Percentiles rank a stretch among this genome's conserved stretches.
These are phyloP conservation scores for Tragelaphus eurycerus DNA, from an alignment of 2,797 vertebrate genomes.

Conservation along the genomic window DNA sequence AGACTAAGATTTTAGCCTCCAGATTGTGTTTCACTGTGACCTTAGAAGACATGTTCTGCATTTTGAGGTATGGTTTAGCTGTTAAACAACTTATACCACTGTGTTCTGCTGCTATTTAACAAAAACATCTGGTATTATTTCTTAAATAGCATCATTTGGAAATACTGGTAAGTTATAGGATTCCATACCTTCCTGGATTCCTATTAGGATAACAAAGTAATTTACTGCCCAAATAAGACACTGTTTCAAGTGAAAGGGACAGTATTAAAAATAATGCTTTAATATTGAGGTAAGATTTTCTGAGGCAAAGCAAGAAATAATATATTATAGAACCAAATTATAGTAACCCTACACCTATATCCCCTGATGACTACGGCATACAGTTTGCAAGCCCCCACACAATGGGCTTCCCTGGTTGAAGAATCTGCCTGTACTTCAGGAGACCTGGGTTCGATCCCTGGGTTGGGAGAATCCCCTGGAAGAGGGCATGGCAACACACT, in stretches of 20 bases:
- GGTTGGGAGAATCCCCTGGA: background rate
- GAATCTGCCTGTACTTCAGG: background rate
- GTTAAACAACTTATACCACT: background rate
- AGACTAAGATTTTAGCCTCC: background rate
- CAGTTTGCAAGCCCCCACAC: background rate
- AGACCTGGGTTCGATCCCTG: background rate
- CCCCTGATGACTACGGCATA: too few relatives aligned
- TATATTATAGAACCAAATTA: background rate
- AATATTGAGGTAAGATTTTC: background rate
- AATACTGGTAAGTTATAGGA: background rate
- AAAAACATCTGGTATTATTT: background rate
- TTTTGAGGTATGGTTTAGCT: background rate
- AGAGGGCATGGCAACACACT: background rate
- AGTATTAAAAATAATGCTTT: background rate
- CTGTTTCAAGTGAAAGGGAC: background rate
- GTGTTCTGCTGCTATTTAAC: background rate
- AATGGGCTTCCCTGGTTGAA: background rate
- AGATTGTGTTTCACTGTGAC: background rate
- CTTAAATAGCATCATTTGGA: background rate
- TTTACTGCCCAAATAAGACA: background rate
- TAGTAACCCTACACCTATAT: accelerated
- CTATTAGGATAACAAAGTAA: background rate
- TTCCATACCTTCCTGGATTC: background rate
- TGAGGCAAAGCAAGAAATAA: background rate
- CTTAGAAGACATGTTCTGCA: background rate